Conservation (phyloP, 1,140 invertebrate species). For the Drusus annulatus region DNA sequence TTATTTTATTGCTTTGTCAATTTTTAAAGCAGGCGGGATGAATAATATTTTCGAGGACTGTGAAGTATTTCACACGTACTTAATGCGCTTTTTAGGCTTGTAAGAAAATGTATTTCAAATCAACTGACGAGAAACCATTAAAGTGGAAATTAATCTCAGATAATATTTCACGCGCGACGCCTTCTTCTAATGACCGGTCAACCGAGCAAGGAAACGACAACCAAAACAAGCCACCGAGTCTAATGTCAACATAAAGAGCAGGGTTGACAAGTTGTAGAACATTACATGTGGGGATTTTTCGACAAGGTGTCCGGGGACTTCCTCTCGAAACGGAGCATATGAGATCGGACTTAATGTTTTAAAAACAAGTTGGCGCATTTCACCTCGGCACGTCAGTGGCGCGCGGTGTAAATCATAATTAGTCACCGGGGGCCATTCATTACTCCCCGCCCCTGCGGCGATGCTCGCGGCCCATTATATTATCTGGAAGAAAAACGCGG, state of each 20-base stretch:
- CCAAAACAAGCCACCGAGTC: conserved; percentile 8
- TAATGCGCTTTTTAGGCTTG: not conserved
- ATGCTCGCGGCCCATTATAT: conserved; percentile 47
- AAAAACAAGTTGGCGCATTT: conserved; percentile 43
- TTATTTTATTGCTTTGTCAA: not conserved
- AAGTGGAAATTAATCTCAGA: conserved; percentile 30
- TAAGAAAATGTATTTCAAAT: conserved; percentile 21
- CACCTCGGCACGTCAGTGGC: conserved; percentile 31
- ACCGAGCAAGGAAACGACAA: not conserved
- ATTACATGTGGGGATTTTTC: not conserved
- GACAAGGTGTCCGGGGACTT: not conserved
- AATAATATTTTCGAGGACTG: not conserved
- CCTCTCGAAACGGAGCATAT: not conserved
- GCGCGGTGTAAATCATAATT: conserved; percentile 57
- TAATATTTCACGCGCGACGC: conserved; percentile 43
- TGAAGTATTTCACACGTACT: conserved; percentile 24
- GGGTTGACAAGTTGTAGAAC: not conserved
- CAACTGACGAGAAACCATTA: conserved; percentile 40
- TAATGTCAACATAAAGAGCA: not conserved
- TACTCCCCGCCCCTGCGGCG: conserved; percentile 33
- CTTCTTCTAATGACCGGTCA: conserved; percentile 25
- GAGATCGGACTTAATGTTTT: conserved; percentile 37
- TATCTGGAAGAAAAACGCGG: conserved; percentile 24
- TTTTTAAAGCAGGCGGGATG: not conserved
- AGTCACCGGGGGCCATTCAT: conserved; percentile 57